phyloP scores from a whole-genome alignment of 2,888 invertebrate species.

The Pyrochroa serraticornis region DNA sequence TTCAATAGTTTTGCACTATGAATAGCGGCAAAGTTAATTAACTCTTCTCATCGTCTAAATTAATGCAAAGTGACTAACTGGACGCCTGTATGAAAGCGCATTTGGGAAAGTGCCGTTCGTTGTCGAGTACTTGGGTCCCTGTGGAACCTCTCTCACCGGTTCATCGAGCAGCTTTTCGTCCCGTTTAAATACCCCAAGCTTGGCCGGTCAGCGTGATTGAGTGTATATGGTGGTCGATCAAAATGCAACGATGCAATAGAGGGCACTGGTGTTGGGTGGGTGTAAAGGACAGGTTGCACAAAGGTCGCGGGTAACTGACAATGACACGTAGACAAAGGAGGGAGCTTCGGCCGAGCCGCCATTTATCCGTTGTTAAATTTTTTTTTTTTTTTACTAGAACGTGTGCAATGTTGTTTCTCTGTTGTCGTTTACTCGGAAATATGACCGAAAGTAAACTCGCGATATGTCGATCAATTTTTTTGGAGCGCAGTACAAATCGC shows the following conservation, averaged over 20 bases:
- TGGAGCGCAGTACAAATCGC: conserved; percentile 27
- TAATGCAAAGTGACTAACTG: not conserved
- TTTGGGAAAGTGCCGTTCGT: not conserved
- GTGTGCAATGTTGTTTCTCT: conserved; percentile 53
- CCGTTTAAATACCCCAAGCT: conserved; percentile 19
- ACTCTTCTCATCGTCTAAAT: not conserved
- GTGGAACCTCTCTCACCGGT: not conserved
- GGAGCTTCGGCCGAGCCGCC: conserved; percentile 62
- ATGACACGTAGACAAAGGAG: conserved; percentile 85
- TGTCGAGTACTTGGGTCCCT: no score
- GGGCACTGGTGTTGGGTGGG: conserved; percentile 44
- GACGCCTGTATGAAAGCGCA: no score
- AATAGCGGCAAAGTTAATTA: not conserved
- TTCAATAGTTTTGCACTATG: no score
- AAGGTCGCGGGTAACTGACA: conserved; percentile 60
- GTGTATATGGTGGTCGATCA: conserved; percentile 56
- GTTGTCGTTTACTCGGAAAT: conserved; percentile 19
- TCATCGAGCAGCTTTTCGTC: no score
- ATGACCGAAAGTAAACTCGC: not conserved
- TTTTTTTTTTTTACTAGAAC: conserved; percentile 30
- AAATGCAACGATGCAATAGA: conserved; percentile 59
- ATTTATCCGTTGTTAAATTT: conserved; percentile 46
- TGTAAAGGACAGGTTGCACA: conserved; percentile 54
- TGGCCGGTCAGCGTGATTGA: conserved; percentile 35
- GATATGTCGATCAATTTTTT: conserved; percentile 3